phyloP scores from a whole-genome alignment of 2,113 vertebrate genomes.

The Hepsetus odoe region DNA sequence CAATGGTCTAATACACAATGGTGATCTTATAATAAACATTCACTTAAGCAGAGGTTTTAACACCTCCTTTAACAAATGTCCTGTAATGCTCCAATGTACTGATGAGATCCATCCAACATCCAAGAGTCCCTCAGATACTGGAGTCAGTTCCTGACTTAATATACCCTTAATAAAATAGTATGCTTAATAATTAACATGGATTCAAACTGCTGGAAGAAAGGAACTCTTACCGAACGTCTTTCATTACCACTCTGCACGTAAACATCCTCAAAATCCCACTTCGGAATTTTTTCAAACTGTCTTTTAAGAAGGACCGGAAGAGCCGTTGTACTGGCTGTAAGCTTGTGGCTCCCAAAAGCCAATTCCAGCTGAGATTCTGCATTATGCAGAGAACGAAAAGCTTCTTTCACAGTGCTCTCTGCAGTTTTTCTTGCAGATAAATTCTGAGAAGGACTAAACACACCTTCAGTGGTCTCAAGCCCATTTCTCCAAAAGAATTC shows the following conservation, averaged over 20 bases:
- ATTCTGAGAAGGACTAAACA: neutral
- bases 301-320: slow-evolving; percentile 49
- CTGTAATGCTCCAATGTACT: no score
- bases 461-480: no score
- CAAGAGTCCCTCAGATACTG: no score
- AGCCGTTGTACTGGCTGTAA: slow-evolving; percentile 37
- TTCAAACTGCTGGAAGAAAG: neutral
- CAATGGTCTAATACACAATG: no score
- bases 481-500: neutral
- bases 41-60: no score
- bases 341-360: neutral
- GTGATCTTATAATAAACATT: no score
- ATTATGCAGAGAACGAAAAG: neutral
- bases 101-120: neutral
- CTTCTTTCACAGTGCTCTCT: neutral
- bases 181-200: neutral
- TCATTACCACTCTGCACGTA: slow-evolving; percentile 60
- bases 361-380: neutral
- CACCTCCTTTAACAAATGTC: no score
- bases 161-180: no score
- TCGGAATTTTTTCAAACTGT: slow-evolving; percentile 57
- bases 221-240: slow-evolving; percentile 55
- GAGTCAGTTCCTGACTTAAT: no score
- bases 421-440: neutral
- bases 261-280: slow-evolving; percentile 71